Percentiles rank a stretch among this genome's conserved stretches.
Evolutionary conservation across 2,888 invertebrate species (phyloP).

Genomic region (Fragum fragum): DNA sequence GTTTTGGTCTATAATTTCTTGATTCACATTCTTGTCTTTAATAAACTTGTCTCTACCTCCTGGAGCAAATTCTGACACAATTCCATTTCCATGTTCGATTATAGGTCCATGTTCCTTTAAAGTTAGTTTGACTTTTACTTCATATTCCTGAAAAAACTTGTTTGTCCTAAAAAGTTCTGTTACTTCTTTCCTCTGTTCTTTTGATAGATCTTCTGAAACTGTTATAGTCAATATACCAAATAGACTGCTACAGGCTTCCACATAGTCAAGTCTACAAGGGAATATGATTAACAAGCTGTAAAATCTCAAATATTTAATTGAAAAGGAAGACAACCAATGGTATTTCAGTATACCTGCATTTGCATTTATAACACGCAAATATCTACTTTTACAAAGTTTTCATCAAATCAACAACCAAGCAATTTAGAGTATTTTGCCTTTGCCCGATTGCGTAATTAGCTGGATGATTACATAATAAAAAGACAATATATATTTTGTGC

Average conservation of each 20-base stretch:
- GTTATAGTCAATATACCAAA: constrained; percentile 2
- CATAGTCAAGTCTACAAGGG: not conserved
- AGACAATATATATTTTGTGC: too few species aligned
- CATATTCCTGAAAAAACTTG: not conserved
- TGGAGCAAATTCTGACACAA: not conserved
- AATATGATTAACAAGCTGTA: not conserved
- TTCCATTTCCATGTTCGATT: constrained; percentile 17
- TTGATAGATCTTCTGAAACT: not conserved
- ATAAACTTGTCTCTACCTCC: not conserved
- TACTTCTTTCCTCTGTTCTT: not conserved
- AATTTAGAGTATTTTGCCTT: too few species aligned
- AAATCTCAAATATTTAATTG: too few species aligned
- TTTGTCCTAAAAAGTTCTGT: not conserved
- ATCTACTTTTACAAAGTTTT: too few species aligned
- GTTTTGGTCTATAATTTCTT: not conserved
- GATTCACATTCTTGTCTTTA: not conserved
- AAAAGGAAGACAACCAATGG: too few species aligned
- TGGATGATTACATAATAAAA: too few species aligned
- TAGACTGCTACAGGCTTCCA: not conserved
- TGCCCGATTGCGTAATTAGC: too few species aligned
- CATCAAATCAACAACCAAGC: too few species aligned
- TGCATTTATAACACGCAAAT: too few species aligned
- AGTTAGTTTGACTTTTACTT: not conserved
- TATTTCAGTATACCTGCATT: too few species aligned
- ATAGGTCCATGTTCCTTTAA: not conserved